A percentile compares a stretch with the other conserved stretches of the same genome.
These are phyloP conservation scores for Halesus radiatus DNA, from an alignment of 1,140 invertebrate genomes.

Conservation along the genomic window DNA sequence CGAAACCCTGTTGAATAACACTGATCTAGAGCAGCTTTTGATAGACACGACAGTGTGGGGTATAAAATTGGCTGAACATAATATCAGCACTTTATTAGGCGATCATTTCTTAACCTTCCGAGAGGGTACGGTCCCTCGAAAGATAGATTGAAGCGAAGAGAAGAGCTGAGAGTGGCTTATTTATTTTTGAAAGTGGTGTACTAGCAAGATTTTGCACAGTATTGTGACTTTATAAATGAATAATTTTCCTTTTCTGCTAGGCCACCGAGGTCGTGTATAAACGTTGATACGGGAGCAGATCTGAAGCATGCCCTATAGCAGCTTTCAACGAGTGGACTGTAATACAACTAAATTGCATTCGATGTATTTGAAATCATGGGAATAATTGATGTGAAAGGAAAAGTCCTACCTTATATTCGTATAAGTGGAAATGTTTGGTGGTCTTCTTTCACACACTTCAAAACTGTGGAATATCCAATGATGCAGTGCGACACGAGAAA, in stretches of 20 bases:
- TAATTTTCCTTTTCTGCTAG: slow-evolving; percentile 32
- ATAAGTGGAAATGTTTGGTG: too few species aligned
- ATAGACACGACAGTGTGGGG: slow-evolving; percentile 4
- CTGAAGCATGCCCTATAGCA: too few species aligned
- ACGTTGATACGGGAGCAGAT: slow-evolving; percentile 6
- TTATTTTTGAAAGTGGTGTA: slow-evolving; percentile 26
- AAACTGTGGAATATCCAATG: too few species aligned
- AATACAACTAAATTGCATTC: too few species aligned
- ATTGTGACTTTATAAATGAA: slow-evolving; percentile 29
- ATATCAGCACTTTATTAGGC: slow-evolving; percentile 50
- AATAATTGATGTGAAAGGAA: too few species aligned
- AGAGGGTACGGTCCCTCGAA: slow-evolving; percentile 15
- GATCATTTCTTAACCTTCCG: slow-evolving; percentile 31
- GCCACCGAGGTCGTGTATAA: neutral
- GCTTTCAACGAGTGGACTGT: too few species aligned
- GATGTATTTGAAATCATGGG: too few species aligned
- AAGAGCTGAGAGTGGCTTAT: slow-evolving; percentile 22
- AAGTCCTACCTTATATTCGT: too few species aligned
- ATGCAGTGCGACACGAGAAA: too few species aligned
- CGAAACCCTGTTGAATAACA: too few species aligned
- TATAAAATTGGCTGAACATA: slow-evolving; percentile 45
- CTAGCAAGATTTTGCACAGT: slow-evolving; percentile 10
- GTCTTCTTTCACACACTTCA: too few species aligned
- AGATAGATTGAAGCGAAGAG: too few species aligned
- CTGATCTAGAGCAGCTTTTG: neutral